Evolutionary conservation across 2,797 vertebrate genomes (phyloP).

Genomic region (Mormyrops boulengeri): DNA sequence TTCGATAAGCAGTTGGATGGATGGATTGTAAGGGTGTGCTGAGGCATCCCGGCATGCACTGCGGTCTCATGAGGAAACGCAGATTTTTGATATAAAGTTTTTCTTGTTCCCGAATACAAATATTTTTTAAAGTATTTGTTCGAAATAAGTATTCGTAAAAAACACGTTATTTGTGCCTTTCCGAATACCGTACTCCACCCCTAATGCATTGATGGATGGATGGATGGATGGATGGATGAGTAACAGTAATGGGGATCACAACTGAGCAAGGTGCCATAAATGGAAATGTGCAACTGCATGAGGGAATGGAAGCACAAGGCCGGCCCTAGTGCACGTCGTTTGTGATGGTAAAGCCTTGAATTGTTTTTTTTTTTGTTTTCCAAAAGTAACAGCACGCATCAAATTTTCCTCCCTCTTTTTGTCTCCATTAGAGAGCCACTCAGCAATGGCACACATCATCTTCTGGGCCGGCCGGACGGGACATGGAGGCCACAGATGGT

Average conservation of each 20-base stretch:
- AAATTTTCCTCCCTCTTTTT: conserved; percentile 1
- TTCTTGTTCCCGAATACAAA: no score
- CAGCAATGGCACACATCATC: background rate
- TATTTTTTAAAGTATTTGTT: no score
- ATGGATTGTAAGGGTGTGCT: background rate
- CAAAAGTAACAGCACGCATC: background rate
- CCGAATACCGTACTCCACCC: no score
- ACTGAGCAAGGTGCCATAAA: background rate
- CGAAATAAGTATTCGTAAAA: no score
- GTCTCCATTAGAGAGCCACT: conserved; percentile 9
- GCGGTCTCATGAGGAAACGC: no score
- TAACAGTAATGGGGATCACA: background rate
- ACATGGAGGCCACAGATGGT: background rate
- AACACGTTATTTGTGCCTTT: no score
- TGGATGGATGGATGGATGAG: background rate
- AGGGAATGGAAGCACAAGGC: background rate
- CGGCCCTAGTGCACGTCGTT: background rate
- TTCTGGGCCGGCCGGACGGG: background rate
- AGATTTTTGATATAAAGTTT: no score
- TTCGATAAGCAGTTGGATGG: background rate
- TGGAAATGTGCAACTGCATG: background rate
- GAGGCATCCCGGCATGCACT: no score
- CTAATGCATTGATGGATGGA: background rate
- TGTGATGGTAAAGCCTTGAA: background rate
- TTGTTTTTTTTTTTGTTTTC: background rate